Conservation (phyloP, 92 coral and sea anemone genomes). For the Epizoanthus fatuus region DNA sequence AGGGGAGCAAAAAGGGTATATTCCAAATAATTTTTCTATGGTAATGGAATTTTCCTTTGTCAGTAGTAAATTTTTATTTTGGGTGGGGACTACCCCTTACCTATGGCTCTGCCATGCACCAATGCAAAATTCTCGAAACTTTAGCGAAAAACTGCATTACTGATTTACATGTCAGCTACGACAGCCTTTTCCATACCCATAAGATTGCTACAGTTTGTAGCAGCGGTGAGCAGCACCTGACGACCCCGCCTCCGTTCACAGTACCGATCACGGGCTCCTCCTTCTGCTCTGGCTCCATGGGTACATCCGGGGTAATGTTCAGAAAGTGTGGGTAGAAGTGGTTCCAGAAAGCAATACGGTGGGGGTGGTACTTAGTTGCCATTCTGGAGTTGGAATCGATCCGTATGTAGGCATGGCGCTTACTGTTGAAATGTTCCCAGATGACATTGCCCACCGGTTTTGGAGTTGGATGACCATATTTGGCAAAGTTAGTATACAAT, state of each 20-base stretch:
- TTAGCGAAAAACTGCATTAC: not conserved
- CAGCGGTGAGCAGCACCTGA: not conserved
- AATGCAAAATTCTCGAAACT: not conserved
- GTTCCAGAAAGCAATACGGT: conserved; percentile 85
- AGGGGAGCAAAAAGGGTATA: too few species aligned
- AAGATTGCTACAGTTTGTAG: not conserved
- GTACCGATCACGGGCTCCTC: not conserved
- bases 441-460: conserved; percentile 54
- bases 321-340: conserved; percentile 19
- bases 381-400: conserved; percentile 56
- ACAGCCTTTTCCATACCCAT: not conserved
- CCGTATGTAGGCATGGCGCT: conserved; percentile 66
- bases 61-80: not conserved
- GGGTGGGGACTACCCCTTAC: not conserved
- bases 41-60: too few species aligned
- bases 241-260: not conserved
- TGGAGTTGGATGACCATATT: conserved; percentile 89
- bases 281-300: not conserved
- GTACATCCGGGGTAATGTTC: conserved; percentile 12
- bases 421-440: conserved; percentile 68
- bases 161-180: not conserved
- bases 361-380: conserved; percentile 70
- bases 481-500: conserved; percentile 88
- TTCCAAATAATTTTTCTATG: too few species aligned
- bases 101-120: too few species aligned